A percentile compares a stretch with the other conserved stretches of the same genome.
phyloP scores from a whole-genome alignment of 2,113 vertebrate species.

The Tringa solitaria region DNA sequence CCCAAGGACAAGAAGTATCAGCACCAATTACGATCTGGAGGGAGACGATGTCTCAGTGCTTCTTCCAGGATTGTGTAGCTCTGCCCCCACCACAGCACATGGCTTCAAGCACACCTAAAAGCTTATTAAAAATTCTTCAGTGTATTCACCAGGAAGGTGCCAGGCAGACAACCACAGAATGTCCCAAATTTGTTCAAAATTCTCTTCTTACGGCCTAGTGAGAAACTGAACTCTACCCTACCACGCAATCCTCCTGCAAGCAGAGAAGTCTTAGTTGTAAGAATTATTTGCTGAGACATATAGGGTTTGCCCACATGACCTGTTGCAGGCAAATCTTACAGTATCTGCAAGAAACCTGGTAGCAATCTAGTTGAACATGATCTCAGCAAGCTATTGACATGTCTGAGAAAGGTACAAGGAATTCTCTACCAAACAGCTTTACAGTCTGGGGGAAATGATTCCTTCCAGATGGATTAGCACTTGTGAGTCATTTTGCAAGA shows the following conservation, averaged over 20 bases:
- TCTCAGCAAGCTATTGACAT: neutral
- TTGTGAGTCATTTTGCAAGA: neutral
- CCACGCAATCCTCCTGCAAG: neutral
- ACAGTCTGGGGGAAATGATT: neutral
- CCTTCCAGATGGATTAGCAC: constrained; percentile 21
- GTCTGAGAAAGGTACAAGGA: neutral
- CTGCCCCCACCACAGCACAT: neutral
- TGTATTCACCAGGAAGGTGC: neutral
- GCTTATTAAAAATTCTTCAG: neutral
- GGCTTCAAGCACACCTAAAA: neutral
- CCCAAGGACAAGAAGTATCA: neutral
- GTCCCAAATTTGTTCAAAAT: neutral
- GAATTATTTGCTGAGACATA: neutral
- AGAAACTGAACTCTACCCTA: neutral
- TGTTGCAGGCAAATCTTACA: neutral
- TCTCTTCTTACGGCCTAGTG: neutral
- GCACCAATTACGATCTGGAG: neutral
- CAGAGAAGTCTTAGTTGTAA: neutral
- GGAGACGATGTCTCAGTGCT: neutral
- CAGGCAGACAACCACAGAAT: neutral
- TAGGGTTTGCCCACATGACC: neutral
- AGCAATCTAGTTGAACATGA: neutral
- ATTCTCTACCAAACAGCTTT: neutral
- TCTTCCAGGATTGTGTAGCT: neutral
- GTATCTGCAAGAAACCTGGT: neutral